Percentiles rank a stretch among this genome's conserved stretches.
Evolutionary conservation across 2,888 invertebrate genomes (phyloP).

Genomic region (Megamerina dolium): DNA sequence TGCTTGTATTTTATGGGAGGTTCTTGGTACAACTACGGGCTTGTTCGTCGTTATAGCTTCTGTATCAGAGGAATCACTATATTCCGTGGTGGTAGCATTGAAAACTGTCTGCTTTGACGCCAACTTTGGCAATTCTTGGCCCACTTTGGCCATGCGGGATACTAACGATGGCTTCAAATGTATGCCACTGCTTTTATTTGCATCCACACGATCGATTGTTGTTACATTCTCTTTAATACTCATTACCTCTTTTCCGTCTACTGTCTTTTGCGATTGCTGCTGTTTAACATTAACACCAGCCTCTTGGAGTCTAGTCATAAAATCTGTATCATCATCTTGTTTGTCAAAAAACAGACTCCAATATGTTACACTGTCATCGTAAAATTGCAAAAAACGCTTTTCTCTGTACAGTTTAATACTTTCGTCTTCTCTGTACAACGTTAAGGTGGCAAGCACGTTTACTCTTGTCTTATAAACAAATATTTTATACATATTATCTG

Average conservation of each 20-base stretch:
- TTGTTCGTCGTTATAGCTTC: slow-evolving; percentile 28
- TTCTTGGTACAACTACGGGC: slow-evolving; percentile 21
- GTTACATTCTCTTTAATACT: not conserved
- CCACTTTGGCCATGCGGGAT: slow-evolving; percentile 57
- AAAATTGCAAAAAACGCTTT: slow-evolving; percentile 36
- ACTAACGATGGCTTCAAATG: slow-evolving; percentile 31
- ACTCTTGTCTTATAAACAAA: slow-evolving; percentile 34
- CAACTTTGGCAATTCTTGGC: slow-evolving; percentile 48
- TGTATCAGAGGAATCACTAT: slow-evolving; percentile 51
- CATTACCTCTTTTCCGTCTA: not conserved
- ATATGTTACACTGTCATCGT: slow-evolving; percentile 52
- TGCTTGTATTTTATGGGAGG: slow-evolving; percentile 26
- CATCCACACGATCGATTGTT: slow-evolving; percentile 11
- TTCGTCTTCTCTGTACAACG: slow-evolving; percentile 11
- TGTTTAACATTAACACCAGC: slow-evolving; percentile 15
- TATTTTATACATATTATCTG: slow-evolving; percentile 22
- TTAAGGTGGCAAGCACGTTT: slow-evolving; percentile 28
- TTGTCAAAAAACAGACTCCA: slow-evolving; percentile 55
- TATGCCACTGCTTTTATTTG: slow-evolving; percentile 7
- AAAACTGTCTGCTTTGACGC: slow-evolving; percentile 17
- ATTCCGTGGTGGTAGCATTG: slow-evolving; percentile 32
- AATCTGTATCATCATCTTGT: slow-evolving; percentile 19
- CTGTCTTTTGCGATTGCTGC: not conserved
- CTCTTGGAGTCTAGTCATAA: slow-evolving; percentile 14
- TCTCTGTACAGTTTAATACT: slow-evolving; percentile 15